Percentiles rank a stretch among this genome's conserved stretches.
phyloP scores from a whole-genome alignment of 1,140 invertebrate species.

The Nephila pilipes region DNA sequence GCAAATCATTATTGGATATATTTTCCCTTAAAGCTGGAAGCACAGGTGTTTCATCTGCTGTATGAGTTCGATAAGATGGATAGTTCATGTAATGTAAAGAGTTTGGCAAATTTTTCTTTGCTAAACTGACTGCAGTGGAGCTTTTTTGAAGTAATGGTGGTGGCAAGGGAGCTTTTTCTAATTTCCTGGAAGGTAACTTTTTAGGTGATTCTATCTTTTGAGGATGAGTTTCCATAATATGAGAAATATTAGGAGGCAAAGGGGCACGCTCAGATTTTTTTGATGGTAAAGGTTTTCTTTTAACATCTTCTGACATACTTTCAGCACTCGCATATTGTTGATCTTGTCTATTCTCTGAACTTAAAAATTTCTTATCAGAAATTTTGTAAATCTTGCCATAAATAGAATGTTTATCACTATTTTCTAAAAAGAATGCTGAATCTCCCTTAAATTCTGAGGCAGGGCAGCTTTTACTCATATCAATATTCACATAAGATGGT shows the following conservation, averaged over 20 bases:
- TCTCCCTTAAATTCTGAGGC: neutral
- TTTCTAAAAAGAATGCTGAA: neutral
- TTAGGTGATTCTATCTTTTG: neutral
- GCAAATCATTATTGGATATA: conserved; percentile 47
- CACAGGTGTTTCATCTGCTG: neutral
- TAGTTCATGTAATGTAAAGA: neutral
- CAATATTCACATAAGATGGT: neutral
- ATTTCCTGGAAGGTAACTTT: conserved; percentile 57
- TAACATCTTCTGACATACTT: neutral
- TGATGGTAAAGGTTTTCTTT: conserved; percentile 31
- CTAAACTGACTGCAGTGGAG: neutral
- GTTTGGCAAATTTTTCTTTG: conserved; percentile 47
- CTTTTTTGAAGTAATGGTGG: conserved; percentile 62
- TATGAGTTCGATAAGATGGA: neutral
- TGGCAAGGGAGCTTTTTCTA: conserved; percentile 64
- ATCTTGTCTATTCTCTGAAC: neutral
- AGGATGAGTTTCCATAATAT: neutral
- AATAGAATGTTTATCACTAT: conserved; percentile 20
- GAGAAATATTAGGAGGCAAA: conserved; percentile 18
- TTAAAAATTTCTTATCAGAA: neutral
- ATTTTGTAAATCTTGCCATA: conserved; percentile 63
- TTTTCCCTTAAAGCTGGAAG: conserved; percentile 68
- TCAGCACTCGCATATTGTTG: neutral
- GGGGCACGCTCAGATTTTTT: conserved; percentile 64
- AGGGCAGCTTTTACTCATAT: conserved; percentile 48